Conservation (phyloP, 2,113 vertebrate genomes). For the Austrofundulus limnaeus region DNA sequence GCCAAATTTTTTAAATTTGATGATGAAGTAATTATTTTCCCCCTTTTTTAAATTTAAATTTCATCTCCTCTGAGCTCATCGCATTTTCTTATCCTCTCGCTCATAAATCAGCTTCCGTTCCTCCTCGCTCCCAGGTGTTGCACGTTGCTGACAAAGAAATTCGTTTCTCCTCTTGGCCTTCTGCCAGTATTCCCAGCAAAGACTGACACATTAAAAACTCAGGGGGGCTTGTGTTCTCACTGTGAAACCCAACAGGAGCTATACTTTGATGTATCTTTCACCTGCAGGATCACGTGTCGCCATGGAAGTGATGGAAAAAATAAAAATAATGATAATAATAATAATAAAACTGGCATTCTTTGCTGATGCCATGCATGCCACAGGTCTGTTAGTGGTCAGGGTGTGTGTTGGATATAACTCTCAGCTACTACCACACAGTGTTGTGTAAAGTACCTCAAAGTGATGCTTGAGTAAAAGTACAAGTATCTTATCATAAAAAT, state of each 20-base stretch:
- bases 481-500: no score
- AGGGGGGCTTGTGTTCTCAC: background rate
- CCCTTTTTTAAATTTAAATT: slow-evolving; percentile 1
- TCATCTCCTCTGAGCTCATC: background rate
- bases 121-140: slow-evolving; percentile 1
- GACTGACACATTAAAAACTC: slow-evolving; percentile 30
- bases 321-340: no score
- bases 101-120: slow-evolving; percentile 6
- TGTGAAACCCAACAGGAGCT: background rate
- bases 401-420: no score
- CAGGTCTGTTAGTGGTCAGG: no score
- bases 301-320: background rate
- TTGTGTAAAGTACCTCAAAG: no score
- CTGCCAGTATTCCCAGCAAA: slow-evolving; percentile 21
- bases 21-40: slow-evolving; percentile 22
- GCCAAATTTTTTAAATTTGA: background rate
- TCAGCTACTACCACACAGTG: no score
- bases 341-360: no score
- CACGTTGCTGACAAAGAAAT: slow-evolving; percentile 44
- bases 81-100: slow-evolving; percentile 3
- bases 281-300: background rate
- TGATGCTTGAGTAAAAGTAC: no score
- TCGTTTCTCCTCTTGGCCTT: slow-evolving; percentile 36
- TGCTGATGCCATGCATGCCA: no score
- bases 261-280: background rate